Conservation (phyloP, 2,797 vertebrate species). For the Characodon lateralis region DNA sequence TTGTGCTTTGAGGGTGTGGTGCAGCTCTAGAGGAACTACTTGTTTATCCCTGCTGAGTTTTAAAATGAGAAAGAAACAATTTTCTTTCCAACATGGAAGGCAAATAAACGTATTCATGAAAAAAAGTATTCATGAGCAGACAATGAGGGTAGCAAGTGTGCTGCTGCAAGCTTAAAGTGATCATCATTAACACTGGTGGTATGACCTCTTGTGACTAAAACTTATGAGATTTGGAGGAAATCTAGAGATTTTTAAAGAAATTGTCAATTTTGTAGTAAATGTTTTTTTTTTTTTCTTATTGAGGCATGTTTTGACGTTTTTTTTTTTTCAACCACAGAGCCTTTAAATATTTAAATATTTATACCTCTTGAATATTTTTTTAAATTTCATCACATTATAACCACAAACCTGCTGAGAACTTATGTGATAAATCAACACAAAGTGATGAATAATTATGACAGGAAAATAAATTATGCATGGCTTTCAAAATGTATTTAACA, state of each 20-base stretch:
- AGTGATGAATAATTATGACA: too few relatives aligned
- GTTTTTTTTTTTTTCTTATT: neutral
- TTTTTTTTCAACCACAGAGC: too few relatives aligned
- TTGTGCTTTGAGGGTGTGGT: conserved; percentile 75
- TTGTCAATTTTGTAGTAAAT: neutral
- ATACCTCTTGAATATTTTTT: too few relatives aligned
- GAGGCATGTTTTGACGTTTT: too few relatives aligned
- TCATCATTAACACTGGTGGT: neutral
- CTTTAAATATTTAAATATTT: too few relatives aligned
- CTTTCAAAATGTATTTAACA: neutral
- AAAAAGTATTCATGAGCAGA: conserved; percentile 71
- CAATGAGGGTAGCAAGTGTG: conserved; percentile 32
- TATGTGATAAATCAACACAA: too few relatives aligned
- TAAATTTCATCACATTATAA: too few relatives aligned
- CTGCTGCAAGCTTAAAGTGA: conserved; percentile 51
- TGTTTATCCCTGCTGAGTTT: conserved; percentile 75
- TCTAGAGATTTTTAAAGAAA: neutral
- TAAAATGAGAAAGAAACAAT: conserved; percentile 75
- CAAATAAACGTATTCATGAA: too few relatives aligned
- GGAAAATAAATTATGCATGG: too few relatives aligned
- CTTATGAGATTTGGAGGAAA: neutral
- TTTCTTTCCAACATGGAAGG: conserved; percentile 70
- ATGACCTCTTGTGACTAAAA: neutral
- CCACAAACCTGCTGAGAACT: too few relatives aligned
- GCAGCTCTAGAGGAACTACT: conserved; percentile 65